A percentile compares a stretch with the other conserved stretches of the same genome.
These are phyloP conservation scores for Drosophila barbarae DNA, from an alignment of 2,888 invertebrate genomes.

Conservation along the genomic window DNA sequence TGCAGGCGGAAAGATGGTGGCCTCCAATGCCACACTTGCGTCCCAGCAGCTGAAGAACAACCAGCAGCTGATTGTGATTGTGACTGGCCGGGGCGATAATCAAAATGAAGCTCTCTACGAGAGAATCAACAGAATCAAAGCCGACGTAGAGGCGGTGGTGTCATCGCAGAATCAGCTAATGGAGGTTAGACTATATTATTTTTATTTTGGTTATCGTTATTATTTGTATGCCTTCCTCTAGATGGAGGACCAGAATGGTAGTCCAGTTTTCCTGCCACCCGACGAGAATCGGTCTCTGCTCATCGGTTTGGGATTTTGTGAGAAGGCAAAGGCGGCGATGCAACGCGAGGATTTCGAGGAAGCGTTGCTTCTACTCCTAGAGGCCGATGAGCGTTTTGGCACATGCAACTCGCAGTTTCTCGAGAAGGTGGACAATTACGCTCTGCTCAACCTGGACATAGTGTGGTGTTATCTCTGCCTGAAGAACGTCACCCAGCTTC, in stretches of 20 bases:
- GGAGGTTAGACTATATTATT: conserved; percentile 56
- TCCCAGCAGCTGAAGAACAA: conserved; percentile 86
- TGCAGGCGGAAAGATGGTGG: conserved; percentile 84
- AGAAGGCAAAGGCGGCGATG: conserved; percentile 87
- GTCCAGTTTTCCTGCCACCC: conserved; percentile 85
- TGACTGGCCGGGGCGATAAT: conserved; percentile 74
- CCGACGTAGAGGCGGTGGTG: conserved; percentile 82
- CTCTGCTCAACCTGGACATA: conserved; percentile 89
- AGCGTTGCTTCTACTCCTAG: conserved; percentile 87
- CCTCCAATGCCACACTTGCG: conserved; percentile 80
- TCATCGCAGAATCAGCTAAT: conserved; percentile 78
- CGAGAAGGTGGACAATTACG: conserved; percentile 89
- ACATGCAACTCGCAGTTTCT: conserved; percentile 80
- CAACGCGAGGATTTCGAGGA: conserved; percentile 84
- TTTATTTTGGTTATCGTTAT: not conserved
- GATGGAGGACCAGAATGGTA: conserved; percentile 90
- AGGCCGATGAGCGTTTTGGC: conserved; percentile 88
- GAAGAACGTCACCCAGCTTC: conserved; percentile 84
- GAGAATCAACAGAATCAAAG: conserved; percentile 81
- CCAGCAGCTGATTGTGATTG: conserved; percentile 84
- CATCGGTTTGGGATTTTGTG: conserved; percentile 89
- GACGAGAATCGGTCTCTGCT: conserved; percentile 86
- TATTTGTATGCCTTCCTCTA: conserved; percentile 69
- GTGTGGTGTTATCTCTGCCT: conserved; percentile 94
- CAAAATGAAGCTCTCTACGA: conserved; percentile 82